Base-by-base conservation (phyloP, 2,113 vertebrate genomes). In the Crotalus viridis region DNA sequence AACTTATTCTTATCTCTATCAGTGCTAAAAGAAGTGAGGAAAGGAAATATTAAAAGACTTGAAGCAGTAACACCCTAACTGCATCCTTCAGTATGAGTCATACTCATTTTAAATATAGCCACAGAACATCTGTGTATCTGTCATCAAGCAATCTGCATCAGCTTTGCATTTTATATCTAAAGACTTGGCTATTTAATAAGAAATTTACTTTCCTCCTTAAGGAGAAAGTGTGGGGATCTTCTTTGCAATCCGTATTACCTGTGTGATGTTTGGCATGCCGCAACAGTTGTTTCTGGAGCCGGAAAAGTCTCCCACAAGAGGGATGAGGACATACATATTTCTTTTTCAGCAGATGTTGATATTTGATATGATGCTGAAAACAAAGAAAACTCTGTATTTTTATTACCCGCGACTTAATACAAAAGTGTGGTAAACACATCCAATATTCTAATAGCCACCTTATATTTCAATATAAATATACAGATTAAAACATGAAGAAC, bases 181-280 rank as follows among this genome's bases (percentile, higher is more conserved):
- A 69, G 90, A 92, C 92, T 26, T 1, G 28, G 21, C 2, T 46
- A 56, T 52, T 85, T 19, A 48, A 90, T 57, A 46, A 87, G 43
- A 43, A 51, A 17, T 89, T 48, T 92, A 17, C 5, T 59, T 22
- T 21, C 0, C 0, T 0, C 3, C 8, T 43, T 54, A 54, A 92
- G 91, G 74, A 28, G 8, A 57, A n/a, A 81, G 88, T 90, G 46
- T 19, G 24, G 89, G 64, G 15, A 59, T 33, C 89, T 64, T 88
- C 48, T 17, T 24, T 10, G 13, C 0, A 3, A 4, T 4, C 43
- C 4, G 9, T 52, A 74, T 33, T 98, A 99, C 99, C 99, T 97
- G 99, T 99, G 96, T 99, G 99, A 96, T 99, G 99, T 95, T 99
- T 99, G 88, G 99, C 99, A 90, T 99, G 99, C 57, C 99, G 98